phyloP scores from a whole-genome alignment of 2,113 vertebrate genomes.

The Probosciger aterrimus region DNA sequence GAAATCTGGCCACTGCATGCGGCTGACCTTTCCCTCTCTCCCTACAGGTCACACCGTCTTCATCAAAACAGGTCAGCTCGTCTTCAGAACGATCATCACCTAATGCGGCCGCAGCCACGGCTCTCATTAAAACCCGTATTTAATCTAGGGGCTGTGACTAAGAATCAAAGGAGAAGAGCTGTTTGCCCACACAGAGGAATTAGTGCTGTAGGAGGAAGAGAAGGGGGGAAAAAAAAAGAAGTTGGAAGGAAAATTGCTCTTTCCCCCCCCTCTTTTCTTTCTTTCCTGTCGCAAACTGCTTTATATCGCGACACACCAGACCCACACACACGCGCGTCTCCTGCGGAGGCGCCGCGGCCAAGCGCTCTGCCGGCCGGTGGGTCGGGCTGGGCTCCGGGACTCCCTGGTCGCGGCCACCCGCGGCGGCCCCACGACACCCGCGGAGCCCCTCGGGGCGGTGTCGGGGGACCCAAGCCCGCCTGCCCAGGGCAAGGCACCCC shows the following conservation, averaged over 20 bases:
- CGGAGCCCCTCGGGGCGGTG: background rate
- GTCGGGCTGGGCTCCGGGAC: no score
- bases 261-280: accelerated
- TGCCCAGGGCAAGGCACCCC: background rate
- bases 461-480: background rate
- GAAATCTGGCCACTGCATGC: constrained; percentile 79
- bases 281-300: accelerated
- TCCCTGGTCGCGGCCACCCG: background rate
- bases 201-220: background rate
- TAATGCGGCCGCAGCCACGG: background rate
- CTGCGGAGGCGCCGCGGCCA: background rate
- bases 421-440: background rate
- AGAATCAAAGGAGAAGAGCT: constrained; percentile 12
- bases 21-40: constrained; percentile 86
- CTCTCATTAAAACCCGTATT: constrained; percentile 58
- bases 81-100: constrained; percentile 55
- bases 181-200: constrained; percentile 40
- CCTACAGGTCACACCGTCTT: constrained; percentile 79
- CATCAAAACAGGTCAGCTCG: constrained; percentile 74
- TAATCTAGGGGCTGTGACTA: background rate
- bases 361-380: no score
- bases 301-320: background rate
- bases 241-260: background rate
- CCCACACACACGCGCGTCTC: background rate
- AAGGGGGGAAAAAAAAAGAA: accelerated